Conservation (phyloP, 2,797 vertebrate genomes). For the Clamator glandarius region DNA sequence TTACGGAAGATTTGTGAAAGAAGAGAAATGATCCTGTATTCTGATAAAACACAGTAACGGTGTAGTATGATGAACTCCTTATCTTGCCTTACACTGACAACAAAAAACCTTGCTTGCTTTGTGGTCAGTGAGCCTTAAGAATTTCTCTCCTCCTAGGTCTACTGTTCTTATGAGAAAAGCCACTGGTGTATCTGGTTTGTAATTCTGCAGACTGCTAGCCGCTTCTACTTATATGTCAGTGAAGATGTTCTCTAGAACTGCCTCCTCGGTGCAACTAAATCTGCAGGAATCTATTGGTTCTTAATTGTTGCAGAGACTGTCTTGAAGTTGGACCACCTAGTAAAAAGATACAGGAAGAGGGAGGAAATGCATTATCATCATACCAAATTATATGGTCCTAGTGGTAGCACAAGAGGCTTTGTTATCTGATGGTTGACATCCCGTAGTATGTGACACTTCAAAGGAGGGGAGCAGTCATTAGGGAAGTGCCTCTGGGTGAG, state of each 20-base stretch:
- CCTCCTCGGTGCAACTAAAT: not conserved
- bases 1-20: not conserved
- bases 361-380: not conserved
- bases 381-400: not conserved
- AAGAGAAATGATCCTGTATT: not conserved
- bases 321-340: not conserved
- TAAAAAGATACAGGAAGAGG: not conserved
- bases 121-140: not conserved
- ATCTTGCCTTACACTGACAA: not conserved
- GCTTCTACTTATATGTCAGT: not conserved
- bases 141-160: not conserved
- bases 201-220: not conserved
- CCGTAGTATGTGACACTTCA: not conserved
- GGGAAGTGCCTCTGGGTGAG: not conserved
- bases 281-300: not conserved
- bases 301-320: not conserved
- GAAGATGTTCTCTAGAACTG: not conserved
- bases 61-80: not conserved
- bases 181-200: not conserved
- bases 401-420: not conserved
- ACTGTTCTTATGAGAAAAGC: not conserved
- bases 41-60: not conserved
- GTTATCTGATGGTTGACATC: not conserved
- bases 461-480: not conserved
- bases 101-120: rapidly evolving